phyloP scores from a whole-genome alignment of 1,140 invertebrate species.

The Cydia fagiglandana region DNA sequence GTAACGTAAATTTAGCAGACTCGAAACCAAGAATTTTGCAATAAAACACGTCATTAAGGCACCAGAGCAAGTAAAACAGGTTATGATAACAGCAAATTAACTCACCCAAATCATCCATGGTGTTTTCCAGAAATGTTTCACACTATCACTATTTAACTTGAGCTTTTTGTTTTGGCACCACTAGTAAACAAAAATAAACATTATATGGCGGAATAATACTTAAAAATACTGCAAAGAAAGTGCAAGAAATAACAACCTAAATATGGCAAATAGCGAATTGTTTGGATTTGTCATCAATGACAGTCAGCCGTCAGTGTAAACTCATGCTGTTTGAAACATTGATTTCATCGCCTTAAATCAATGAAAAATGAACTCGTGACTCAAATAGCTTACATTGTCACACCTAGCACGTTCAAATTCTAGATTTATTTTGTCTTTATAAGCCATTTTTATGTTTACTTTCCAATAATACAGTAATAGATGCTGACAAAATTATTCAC shows the following conservation, averaged over 20 bases:
- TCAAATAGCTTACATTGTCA: slow-evolving; percentile 14
- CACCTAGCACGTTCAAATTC: slow-evolving; percentile 3
- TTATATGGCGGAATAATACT: slow-evolving; percentile 41
- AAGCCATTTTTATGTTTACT: neutral
- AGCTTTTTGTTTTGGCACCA: slow-evolving; percentile 27
- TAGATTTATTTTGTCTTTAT: neutral
- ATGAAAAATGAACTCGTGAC: neutral
- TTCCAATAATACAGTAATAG: neutral
- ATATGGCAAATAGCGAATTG: slow-evolving; percentile 49
- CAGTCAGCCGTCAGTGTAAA: slow-evolving; percentile 18
- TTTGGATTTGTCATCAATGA: slow-evolving; percentile 37
- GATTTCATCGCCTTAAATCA: neutral
- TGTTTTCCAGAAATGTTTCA: slow-evolving; percentile 31
- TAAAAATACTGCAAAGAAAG: slow-evolving; percentile 50
- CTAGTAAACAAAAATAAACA: slow-evolving; percentile 6
- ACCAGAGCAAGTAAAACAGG: slow-evolving; percentile 59
- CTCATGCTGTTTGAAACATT: neutral
- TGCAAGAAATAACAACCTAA: slow-evolving; percentile 54
- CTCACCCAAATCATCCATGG: slow-evolving; percentile 74
- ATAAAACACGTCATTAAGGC: slow-evolving; percentile 57
- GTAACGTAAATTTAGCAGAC: neutral
- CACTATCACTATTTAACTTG: slow-evolving; percentile 25
- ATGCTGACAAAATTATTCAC: neutral
- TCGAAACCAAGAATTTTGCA: slow-evolving; percentile 35
- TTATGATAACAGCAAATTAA: slow-evolving; percentile 67